Base-by-base conservation (phyloP, 2,797 vertebrate species). In the Spea hammondii region DNA sequence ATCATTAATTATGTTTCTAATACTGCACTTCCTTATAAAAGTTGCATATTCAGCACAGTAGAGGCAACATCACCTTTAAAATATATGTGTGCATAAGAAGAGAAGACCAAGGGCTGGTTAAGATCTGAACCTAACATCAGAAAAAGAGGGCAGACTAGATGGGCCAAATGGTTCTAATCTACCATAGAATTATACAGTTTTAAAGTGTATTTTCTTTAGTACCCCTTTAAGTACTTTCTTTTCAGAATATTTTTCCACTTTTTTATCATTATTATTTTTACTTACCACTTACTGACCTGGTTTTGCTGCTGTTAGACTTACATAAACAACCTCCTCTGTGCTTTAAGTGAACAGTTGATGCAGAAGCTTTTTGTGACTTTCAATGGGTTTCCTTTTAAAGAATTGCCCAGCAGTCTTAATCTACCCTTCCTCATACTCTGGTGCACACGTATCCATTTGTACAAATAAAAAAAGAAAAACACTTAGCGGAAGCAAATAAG, bases 341-440 rank as follows among this genome's bases (percentile, higher is more conserved):
- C 57, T 70, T 8, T 70, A n/a, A 73, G 47, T 14, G 32, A 73
- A 59, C 55, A 72, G 9, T 60, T 48, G 45, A 49, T n/a, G 55
- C 71, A 73, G 12, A 71, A 71, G 70, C 53, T 71, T 71, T 71
- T 47, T 71, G 53, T 12, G 67, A 69, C 14, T 69, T 13, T n/a
- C n/a, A 69, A 5, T 69, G 49, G 8, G 48, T 32, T 51, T 2
- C n/a, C 13, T 69, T 69, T 49, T 17, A 69, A 69, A 68, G 46
- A 46, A 48, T 50, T 69, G 67, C 46, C 67, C 47, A 50, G 48
- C n/a, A 14, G 67, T 51, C 46, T 69, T 64, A 44, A 64, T 32
- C 60, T 17, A 64, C n/a, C 60, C 8, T 66, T 13, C 65, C 44
- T 9, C 47, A 44, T 66, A 9, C 65, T 47, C 44, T 45, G 65